Conservation (phyloP, 2,113 vertebrate genomes). For the Coptodon bakossiorum region DNA sequence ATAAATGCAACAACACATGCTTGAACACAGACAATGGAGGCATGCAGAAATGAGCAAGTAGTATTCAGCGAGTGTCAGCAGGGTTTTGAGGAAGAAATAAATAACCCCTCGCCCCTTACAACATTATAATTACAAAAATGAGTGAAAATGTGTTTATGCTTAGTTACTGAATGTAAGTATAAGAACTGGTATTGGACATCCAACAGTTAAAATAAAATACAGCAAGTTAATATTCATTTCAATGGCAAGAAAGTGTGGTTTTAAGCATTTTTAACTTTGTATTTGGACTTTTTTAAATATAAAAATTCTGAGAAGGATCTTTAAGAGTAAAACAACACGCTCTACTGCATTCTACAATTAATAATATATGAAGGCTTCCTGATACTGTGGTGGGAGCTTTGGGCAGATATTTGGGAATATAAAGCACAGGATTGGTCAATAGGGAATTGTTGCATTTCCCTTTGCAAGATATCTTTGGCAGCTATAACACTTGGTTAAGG, state of each 20-base stretch:
- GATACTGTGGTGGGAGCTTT: fast-evolving
- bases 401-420: neutral
- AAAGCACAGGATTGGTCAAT: neutral
- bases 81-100: neutral
- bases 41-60: neutral
- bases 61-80: neutral
- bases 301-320: neutral
- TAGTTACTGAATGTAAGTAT: neutral
- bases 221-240: neutral
- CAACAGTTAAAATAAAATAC: neutral
- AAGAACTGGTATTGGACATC: neutral
- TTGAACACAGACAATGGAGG: neutral
- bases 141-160: neutral
- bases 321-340: fast-evolving
- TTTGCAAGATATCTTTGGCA: neutral
- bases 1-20: constrained; percentile 2
- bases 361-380: neutral
- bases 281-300: neutral
- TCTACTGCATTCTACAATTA: neutral
- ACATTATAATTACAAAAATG: neutral
- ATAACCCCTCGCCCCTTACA: fast-evolving
- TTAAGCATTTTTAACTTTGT: neutral
- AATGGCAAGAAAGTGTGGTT: neutral
- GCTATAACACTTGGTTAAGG: neutral
- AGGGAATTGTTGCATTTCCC: neutral